A percentile compares a stretch with the other conserved stretches of the same genome.
Evolutionary conservation across 2,888 invertebrate genomes (phyloP).

Genomic region (Helicoverpa assulta): DNA sequence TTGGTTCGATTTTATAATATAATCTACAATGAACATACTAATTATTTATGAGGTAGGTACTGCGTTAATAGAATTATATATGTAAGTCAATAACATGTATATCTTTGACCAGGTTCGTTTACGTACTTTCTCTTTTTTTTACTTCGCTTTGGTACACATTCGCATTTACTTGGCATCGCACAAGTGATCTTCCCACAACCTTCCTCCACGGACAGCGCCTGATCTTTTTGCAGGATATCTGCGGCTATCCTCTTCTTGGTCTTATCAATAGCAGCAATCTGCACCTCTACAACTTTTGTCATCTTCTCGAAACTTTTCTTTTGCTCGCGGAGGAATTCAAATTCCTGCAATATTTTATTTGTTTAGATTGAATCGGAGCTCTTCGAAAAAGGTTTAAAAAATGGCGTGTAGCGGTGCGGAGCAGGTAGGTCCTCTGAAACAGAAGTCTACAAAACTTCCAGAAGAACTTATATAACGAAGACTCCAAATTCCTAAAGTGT

Average conservation of each 20-base stretch:
- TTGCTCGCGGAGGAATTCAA: constrained; percentile 76
- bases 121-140: constrained; percentile 70
- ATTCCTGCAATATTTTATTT: constrained; percentile 73
- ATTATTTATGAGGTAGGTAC: not conserved
- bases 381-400: no score
- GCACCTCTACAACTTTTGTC: constrained; percentile 71
- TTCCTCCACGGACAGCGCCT: constrained; percentile 78
- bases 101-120: no score
- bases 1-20: no score
- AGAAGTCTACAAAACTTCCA: no score
- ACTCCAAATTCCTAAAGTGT: no score
- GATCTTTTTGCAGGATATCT: constrained; percentile 76
- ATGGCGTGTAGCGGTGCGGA: no score
- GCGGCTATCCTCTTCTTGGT: constrained; percentile 74
- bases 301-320: constrained; percentile 79
- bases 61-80: not conserved
- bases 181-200: constrained; percentile 66
- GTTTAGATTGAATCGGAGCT: not conserved
- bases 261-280: constrained; percentile 69
- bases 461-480: no score
- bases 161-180: constrained; percentile 42
- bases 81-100: no score
- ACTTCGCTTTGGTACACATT: constrained; percentile 49
- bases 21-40: no score
- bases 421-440: no score